These are phyloP conservation scores for Crax fasciolata DNA, from an alignment of 2,797 vertebrate species.

Conservation along the genomic window DNA sequence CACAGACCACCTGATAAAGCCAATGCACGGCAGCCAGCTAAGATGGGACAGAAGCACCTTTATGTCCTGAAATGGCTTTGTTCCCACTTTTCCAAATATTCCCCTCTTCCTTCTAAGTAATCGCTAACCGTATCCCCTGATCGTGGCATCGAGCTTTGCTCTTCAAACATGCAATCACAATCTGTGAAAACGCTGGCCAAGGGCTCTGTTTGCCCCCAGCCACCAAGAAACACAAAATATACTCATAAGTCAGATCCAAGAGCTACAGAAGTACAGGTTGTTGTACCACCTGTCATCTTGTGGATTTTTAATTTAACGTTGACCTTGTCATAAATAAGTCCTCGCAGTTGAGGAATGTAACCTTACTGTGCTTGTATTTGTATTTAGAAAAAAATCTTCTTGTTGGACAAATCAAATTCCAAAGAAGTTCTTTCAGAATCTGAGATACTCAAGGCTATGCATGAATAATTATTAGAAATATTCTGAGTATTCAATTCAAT, in stretches of 20 bases:
- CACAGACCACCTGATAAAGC: background rate
- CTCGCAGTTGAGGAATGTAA: slow-evolving; percentile 15
- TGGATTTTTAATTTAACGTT: background rate
- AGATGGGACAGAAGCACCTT: background rate
- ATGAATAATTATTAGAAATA: slow-evolving; percentile 48
- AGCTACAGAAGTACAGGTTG: background rate
- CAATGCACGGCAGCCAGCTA: background rate
- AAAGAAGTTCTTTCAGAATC: background rate
- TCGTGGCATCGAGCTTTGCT: slow-evolving; percentile 58
- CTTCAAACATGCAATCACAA: slow-evolving; percentile 43
- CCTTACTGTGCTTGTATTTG: slow-evolving; percentile 1
- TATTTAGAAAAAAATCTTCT: background rate
- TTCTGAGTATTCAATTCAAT: background rate
- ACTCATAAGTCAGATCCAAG: background rate
- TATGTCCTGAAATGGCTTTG: background rate
- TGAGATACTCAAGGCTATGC: background rate
- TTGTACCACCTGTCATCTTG: background rate
- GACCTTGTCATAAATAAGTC: slow-evolving; percentile 19
- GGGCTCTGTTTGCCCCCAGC: background rate
- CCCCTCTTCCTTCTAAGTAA: slow-evolving; percentile 38
- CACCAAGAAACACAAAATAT: background rate
- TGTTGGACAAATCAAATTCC: slow-evolving; percentile 33
- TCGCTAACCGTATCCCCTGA: slow-evolving; percentile 26
- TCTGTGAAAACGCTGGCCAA: background rate
- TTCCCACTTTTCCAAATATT: background rate